phyloP scores from a whole-genome alignment of 2,113 vertebrate species.

The Apodemus sylvaticus region DNA sequence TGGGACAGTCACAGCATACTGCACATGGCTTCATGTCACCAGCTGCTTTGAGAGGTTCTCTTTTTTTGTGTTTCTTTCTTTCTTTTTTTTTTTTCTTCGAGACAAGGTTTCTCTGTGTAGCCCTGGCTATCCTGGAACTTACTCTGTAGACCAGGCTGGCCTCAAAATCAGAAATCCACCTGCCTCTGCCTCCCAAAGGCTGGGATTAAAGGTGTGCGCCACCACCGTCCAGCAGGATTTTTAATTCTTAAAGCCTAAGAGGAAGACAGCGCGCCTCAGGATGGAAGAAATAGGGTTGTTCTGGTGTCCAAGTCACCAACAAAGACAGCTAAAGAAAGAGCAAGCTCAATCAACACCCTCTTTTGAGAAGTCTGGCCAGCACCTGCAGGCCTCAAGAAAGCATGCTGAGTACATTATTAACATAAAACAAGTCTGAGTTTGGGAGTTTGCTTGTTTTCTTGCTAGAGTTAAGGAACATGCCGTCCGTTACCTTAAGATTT shows the following conservation, averaged over 20 bases:
- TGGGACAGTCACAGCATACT: background rate
- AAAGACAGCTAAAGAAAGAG: background rate
- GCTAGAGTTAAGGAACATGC: background rate
- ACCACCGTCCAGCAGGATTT: too few species aligned
- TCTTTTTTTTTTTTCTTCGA: too few species aligned
- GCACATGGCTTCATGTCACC: background rate
- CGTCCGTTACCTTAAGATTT: conserved; percentile 94
- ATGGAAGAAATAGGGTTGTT: background rate
- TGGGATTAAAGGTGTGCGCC: too few species aligned
- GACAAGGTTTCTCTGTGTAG: too few species aligned
- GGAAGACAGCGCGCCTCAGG: background rate
- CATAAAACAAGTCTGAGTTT: background rate
- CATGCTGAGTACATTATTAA: background rate
- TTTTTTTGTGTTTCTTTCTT: too few species aligned
- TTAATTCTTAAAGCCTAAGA: background rate
- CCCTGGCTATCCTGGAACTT: too few species aligned
- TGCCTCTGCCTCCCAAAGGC: too few species aligned
- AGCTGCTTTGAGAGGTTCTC: background rate
- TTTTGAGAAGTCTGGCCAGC: background rate
- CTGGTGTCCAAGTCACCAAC: background rate
- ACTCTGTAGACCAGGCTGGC: too few species aligned
- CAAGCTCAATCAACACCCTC: background rate
- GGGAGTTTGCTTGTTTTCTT: background rate
- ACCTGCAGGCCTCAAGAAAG: background rate
- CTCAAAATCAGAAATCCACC: too few species aligned